Evolutionary conservation across 2,888 invertebrate species (phyloP), one percentile per base, ranked within the genome.

Genomic region (Drosophila neutralis): DNA sequence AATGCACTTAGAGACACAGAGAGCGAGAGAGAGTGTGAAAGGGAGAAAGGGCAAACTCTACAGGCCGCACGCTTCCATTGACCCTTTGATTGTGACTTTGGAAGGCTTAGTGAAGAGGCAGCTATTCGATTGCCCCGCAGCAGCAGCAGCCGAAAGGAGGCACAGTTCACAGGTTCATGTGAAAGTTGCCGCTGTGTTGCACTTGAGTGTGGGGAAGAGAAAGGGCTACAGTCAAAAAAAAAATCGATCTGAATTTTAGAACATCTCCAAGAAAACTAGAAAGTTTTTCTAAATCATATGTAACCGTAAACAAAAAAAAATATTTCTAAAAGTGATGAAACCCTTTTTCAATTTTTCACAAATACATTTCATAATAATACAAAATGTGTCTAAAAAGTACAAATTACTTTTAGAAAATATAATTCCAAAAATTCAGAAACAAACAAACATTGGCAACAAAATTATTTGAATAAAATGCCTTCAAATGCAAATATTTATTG

Each of bases 81-180:
- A 85, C 85, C 85, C 87, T 77, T 75, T 72, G 78, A 77, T 61
- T 45, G 66, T 31, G 58, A 56, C 35, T 36, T 45, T 45, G 42
- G 2, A 13, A 21, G 78, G 54, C 64, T 59, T 31, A 59, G 66
- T 8, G 54, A 40, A 21, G 61, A 40, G 53, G 58, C 64, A 52
- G 38, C 62, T 24, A 58, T 52, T 64, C 58, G 49, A 64, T 53
- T 64, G 65, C 54, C 70, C 56, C 57, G 53, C 53, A 53, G 57
- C 65, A 36, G 24, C 24, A 27, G 36, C 24, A 21, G 53, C 21
- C 31, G 51, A 21, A 59, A 48, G 36, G 21, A 48, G 51, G 40
- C 63, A 49, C 53, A 80, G 87, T 87, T 87, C 87, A 81, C 86
- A 87, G 88, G 88, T 85, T 89, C 87, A 87, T 89, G 87, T 89